A percentile compares a stretch with the other conserved stretches of the same genome.
Conservation (phyloP, 2,113 vertebrate genomes). For the Barbus barbus region DNA sequence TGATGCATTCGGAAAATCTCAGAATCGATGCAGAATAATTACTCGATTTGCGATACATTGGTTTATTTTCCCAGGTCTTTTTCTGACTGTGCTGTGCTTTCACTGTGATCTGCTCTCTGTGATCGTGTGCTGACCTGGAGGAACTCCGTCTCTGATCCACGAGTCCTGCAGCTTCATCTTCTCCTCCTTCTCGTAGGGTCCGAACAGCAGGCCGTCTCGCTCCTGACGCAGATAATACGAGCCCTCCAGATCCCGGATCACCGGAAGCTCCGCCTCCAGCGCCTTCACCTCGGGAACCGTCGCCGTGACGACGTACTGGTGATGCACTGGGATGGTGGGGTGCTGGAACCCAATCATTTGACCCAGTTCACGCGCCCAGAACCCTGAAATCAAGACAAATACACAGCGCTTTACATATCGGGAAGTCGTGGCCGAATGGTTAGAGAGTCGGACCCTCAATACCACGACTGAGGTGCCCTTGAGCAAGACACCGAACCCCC, state of each 20-base stretch:
- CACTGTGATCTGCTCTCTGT: not conserved
- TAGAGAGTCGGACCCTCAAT: too few relatives aligned
- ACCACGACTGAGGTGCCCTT: too few relatives aligned
- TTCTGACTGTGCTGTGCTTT: not conserved
- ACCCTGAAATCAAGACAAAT: constrained; percentile 79
- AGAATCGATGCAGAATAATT: too few relatives aligned
- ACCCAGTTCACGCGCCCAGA: constrained; percentile 94
- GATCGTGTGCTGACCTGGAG: constrained; percentile 76
- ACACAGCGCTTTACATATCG: not conserved
- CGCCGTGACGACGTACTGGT: constrained; percentile 94
- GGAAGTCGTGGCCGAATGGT: too few relatives aligned
- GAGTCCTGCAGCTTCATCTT: constrained; percentile 95
- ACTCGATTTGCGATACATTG: too few relatives aligned
- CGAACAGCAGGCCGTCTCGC: constrained; percentile 91
- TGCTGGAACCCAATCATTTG: constrained; percentile 89
- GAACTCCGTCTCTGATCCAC: constrained; percentile 89
- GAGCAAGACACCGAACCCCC: too few relatives aligned
- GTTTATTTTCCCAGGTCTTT: too few relatives aligned
- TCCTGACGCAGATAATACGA: constrained; percentile 95
- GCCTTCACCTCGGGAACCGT: constrained; percentile 93
- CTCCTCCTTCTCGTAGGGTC: constrained; percentile 90
- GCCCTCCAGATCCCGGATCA: constrained; percentile 92
- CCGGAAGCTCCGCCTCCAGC: constrained; percentile 86
- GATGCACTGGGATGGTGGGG: constrained; percentile 93
- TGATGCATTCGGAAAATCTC: too few relatives aligned